Evolutionary conservation across 2,888 invertebrate genomes (phyloP), one percentile per base, ranked within the genome.

Genomic region (Ichneumoninae sp.): DNA sequence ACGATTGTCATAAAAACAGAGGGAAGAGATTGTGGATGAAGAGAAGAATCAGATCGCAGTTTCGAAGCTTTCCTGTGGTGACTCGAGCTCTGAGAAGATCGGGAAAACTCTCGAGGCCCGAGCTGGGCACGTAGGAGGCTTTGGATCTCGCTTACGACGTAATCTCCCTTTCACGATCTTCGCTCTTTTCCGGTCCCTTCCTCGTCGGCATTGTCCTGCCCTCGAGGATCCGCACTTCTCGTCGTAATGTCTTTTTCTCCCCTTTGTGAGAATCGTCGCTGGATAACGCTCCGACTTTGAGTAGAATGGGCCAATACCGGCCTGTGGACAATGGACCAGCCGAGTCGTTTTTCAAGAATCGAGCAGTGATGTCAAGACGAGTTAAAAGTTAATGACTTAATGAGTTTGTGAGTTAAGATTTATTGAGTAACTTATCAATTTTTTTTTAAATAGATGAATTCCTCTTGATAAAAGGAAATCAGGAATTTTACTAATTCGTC

Each of bases 91-190:
- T 16, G 52, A 77, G 50, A 66, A 73, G 44, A 71, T 19, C 30
- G 65, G 65, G 60, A 71, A 63, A 47, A 57, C n/a, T 63, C 70
- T 81, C 40, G 33, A 80, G 76, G 71, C 65, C 50, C 50, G 30
- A 77, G 73, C 57, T 33, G 69, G 71, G 33, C 65, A 47, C 70
- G 26, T 50, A 47, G 13, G 54, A 66, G 63, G 22, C 71, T 79
- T 60, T 63, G 19, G 54, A 79, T 71, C 47, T 75, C 52, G 52
- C 33, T 10, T 68, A 71, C 71, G 60, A 65, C 74, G 84, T 81
- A 86, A 87, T 85, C 85, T 85, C 69, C 50, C 68, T 75, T 80
- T 79, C 81, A 71, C 74, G 81, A 87, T 86, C 82, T 83, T 75
- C 65, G 76, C 76, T 26, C 86, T 75, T 40, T 71, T 66, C 19